These are phyloP conservation scores for Ormyrus thymus DNA, from an alignment of 2,888 invertebrate genomes.

Conservation along the genomic window DNA sequence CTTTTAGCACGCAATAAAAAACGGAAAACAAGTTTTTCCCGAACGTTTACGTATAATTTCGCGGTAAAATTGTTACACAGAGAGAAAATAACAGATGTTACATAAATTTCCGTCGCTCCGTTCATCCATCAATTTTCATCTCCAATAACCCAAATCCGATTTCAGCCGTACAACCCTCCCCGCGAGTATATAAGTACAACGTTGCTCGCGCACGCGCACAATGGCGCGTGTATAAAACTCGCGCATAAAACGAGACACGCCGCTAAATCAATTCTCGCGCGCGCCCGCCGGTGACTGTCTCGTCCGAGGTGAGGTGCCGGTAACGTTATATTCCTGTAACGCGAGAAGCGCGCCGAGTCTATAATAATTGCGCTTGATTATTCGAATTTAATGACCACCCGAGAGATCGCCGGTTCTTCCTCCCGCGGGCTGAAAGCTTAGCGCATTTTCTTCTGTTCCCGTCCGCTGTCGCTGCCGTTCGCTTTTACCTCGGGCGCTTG, in stretches of 20 bases:
- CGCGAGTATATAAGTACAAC: no score
- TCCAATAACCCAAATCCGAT: no score
- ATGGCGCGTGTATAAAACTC: no score
- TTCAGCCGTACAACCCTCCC: no score
- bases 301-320: constrained; percentile 6
- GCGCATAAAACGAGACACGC: neutral
- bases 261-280: constrained; percentile 38
- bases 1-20: neutral
- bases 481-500: neutral
- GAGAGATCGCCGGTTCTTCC: constrained; percentile 39
- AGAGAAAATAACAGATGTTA: neutral
- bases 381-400: constrained; percentile 57
- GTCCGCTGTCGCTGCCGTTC: neutral
- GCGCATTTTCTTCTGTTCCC: constrained; percentile 1
- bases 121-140: no score
- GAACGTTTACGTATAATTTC: no score
- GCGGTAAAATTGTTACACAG: neutral
- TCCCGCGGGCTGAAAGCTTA: neutral
- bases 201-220: no score
- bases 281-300: neutral
- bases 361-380: constrained; percentile 59
- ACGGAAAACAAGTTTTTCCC: neutral
- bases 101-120: no score
- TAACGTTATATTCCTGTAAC: constrained; percentile 8
- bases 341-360: neutral